Conservation (phyloP, 2,797 vertebrate species). For the Neopelma chrysocephalum region DNA sequence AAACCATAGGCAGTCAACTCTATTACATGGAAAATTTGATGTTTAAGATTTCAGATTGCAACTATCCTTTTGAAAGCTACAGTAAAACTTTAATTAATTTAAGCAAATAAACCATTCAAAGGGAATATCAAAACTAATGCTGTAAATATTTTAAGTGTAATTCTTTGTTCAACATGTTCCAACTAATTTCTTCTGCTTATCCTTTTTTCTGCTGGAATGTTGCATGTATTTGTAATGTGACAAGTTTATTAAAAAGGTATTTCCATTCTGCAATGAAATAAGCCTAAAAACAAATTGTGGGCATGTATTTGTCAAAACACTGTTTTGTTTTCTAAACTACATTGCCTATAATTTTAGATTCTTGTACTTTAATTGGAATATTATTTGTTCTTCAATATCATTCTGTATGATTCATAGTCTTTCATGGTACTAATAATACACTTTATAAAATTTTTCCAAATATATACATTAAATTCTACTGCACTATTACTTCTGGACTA, state of each 20-base stretch:
- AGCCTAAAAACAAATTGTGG: background rate
- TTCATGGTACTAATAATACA: background rate
- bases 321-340: background rate
- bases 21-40: background rate
- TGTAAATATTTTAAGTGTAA: background rate
- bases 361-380: background rate
- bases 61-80: background rate
- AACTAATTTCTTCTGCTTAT: background rate
- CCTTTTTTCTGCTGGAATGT: background rate
- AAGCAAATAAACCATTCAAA: background rate
- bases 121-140: background rate
- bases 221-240: background rate
- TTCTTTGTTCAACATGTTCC: background rate
- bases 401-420: background rate
- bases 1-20: background rate
- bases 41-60: background rate
- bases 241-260: background rate
- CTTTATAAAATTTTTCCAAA: background rate
- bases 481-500: background rate
- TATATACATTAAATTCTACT: background rate
- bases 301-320: background rate
- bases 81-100: background rate
- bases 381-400: background rate
- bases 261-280: background rate
- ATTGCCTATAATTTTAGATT: background rate